Evolutionary conservation across 1,140 invertebrate genomes (phyloP).

Genomic region (Tenebrio molitor): DNA sequence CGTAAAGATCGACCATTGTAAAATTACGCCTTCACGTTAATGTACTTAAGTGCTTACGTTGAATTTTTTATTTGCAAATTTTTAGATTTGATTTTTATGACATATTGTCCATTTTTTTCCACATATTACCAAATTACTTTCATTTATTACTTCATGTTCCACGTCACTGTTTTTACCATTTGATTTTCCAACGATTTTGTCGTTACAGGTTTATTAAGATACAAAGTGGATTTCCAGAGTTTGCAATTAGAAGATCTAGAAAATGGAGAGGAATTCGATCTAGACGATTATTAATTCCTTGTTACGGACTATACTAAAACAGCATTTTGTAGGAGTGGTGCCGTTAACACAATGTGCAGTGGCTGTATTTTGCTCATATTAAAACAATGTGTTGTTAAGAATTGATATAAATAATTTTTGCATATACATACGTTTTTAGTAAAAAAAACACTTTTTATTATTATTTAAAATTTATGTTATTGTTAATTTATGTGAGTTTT

Average conservation of each 20-base stretch:
- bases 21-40: no score
- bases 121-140: no score
- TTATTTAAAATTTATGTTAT: conserved; percentile 10
- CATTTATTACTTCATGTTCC: no score
- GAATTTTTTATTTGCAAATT: no score
- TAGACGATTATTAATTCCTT: conserved; percentile 89
- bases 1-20: no score
- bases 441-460: conserved; percentile 1
- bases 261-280: conserved; percentile 85
- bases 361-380: conserved; percentile 44
- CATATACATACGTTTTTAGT: conserved; percentile 24
- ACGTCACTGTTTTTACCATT: neutral
- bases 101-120: no score
- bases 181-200: conserved; percentile 21
- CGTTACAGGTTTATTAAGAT: conserved; percentile 92
- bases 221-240: conserved; percentile 99
- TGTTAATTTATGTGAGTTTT: conserved; percentile 25
- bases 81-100: no score
- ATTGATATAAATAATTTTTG: conserved; percentile 34
- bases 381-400: conserved; percentile 30
- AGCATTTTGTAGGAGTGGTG: conserved; percentile 59
- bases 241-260: conserved; percentile 93
- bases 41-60: no score
- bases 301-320: conserved; percentile 28
- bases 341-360: conserved; percentile 35